Evolutionary conservation across 1,140 invertebrate species (phyloP), one percentile per base, ranked within the genome.

Genomic region (Nephila pilipes): DNA sequence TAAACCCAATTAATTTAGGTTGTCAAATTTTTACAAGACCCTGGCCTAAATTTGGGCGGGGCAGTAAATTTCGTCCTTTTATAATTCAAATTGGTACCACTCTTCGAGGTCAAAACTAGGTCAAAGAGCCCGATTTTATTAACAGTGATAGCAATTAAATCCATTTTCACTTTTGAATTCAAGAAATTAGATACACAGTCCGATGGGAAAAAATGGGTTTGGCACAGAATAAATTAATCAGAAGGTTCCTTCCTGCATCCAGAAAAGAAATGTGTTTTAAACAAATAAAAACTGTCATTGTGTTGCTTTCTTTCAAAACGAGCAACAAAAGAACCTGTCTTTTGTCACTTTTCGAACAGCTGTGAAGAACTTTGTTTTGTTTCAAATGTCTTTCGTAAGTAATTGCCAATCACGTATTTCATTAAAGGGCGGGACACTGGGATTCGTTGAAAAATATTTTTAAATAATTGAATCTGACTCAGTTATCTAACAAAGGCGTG

Each of bases 11-110:
- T 92, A 92, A 85, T 92, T 92, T 69, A 57, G 38, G 25, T 69
- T 69, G 90, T 85, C 58, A 69, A 92, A 85, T 92, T 36, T 54
- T 54, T 75, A 57, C 60, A 85, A 85, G 90, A 85, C 90, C 90
- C 81, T 92, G 90, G 90, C 90, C 90, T 92, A 58, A 63, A 92
- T 92, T 46, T 65, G 60, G 60, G 90, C 90, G 90, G 58, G 63
- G 58, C 38, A n/a, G 20, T 80, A 29, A 25, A 60, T 38, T 85
- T 57, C 80, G 38, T 92, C 80, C 75, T 85, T 85, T 85, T 85
- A 69, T 85, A 54, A 85, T 85, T 79, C 88, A 90, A 90, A 90
- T 87, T 36, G 46, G 25, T 54, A 75, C 54, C 54, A 57, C 55
- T 80, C 63, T 80, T 57, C n/a, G 18, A 54, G 69, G 88, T 90